Evolutionary conservation across 2,888 invertebrate genomes (phyloP), one percentile per base, ranked within the genome.

Genomic region (Malachius bipustulatus): DNA sequence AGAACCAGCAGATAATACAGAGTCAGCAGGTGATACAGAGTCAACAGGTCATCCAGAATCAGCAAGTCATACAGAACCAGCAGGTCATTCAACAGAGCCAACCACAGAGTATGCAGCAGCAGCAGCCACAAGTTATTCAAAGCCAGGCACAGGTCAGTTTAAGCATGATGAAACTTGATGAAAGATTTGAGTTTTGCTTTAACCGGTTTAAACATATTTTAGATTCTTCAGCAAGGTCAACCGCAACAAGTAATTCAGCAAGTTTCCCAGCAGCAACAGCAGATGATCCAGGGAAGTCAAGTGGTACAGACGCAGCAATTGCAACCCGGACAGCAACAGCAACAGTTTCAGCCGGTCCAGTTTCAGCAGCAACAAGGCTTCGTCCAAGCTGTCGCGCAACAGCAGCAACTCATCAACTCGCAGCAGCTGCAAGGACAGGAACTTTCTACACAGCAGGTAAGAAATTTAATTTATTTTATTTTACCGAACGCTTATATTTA

Each of bases 161-260:
- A n/a, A n/a, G n/a, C n/a, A n/a, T n/a, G n/a, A n/a, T n/a, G n/a
- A n/a, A n/a, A n/a, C n/a, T n/a, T n/a, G n/a, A n/a, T n/a, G n/a
- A n/a, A n/a, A n/a, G n/a, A n/a, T n/a, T n/a, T n/a, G n/a, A n/a
- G n/a, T n/a, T n/a, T n/a, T n/a, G n/a, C n/a, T n/a, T n/a, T n/a
- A n/a, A n/a, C n/a, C n/a, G n/a, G n/a, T n/a, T n/a, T n/a, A n/a
- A n/a, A n/a, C n/a, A n/a, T n/a, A n/a, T n/a, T n/a, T n/a, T n/a
- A n/a, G n/a, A n/a, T n/a, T n/a, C 70, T 75, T 54, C 77, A 77
- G 46, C 66, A 67, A 26, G 65, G 64, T 55, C 69, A n/a, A n/a
- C n/a, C 50, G 51, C 74, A 57, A 39, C 66, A 66, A 13, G 62
- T 66, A 14, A 71, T 71, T 57, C 67, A 60, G 34, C 73, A 62